Base-by-base conservation (phyloP, 2,797 vertebrate species). In the Sebastes matsubarae region DNA sequence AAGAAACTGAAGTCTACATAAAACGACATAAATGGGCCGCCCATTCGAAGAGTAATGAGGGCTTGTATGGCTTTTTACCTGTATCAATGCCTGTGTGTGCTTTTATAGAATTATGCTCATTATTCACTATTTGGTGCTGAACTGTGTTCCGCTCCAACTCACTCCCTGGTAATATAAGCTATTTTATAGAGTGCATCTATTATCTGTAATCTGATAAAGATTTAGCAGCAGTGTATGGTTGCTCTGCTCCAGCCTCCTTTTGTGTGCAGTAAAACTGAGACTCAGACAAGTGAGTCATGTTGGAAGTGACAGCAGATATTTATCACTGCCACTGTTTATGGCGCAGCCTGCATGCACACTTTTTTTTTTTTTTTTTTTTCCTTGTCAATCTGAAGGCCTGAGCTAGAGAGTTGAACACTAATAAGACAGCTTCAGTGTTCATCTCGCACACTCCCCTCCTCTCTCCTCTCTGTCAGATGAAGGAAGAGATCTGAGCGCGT, bases 261-360 rank as follows among this genome's bases (percentile, higher is more conserved):
- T 88, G 88, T 90, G 90, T 75, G 88, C 87, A 87, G 87, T 87
- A 86, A 91, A 86, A 84, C 88, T 78, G 70, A 89, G 85, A 88
- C 79, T 88, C 86, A 92, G 87, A 92, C 92, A 91, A 93, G 93
- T 94, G 93, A 94, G 93, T 93, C 92, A 91, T 92, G 93, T 93
- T 90, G 86, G 77, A 93, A 92, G 90, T 94, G 94, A 94, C 94
- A 94, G 93, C 87, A 93, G 90, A 94, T 94, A 95, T 94, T 94
- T 93, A 95, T 95, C 93, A 94, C 91, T 93, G 92, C 92, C 93
- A 91, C 88, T 90, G 90, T 93, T 95, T 94, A 90, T 92, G 92
- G 89, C 50, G 13, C 84, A 86, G 91, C 68, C 81, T 84, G 81
- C 81, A 79, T 85, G 88, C 80, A 76, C 82, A 77, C 81, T 87